Evolutionary conservation across 1,140 invertebrate genomes (phyloP).

Genomic region (Spodoptera frugiperda): DNA sequence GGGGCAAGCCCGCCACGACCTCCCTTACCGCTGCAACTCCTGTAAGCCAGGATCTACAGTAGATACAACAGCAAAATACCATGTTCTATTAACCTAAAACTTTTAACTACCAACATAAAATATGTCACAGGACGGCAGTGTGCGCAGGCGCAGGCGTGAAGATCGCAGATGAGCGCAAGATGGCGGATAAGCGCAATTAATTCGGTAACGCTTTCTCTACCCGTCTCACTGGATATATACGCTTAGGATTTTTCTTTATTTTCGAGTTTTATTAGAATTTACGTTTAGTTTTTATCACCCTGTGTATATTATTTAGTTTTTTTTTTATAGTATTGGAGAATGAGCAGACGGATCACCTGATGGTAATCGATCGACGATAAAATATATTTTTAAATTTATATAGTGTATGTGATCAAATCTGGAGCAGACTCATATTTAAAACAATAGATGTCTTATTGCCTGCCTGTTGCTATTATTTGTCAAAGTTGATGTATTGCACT

Average conservation of each 20-base stretch:
- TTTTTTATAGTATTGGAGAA: neutral
- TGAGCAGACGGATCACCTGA: too few species aligned
- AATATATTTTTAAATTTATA: too few species aligned
- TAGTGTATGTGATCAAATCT: too few species aligned
- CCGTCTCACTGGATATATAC: constrained; percentile 12
- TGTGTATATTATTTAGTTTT: neutral
- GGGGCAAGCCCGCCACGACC: too few species aligned
- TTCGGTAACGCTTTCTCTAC: constrained; percentile 75
- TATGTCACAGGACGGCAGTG: constrained; percentile 31
- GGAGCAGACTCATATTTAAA: too few species aligned
- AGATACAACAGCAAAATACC: too few species aligned
- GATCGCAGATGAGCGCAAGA: constrained; percentile 58
- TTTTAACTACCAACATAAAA: constrained; percentile 30
- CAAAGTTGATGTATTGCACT: too few species aligned
- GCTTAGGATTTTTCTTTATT: constrained; percentile 13
- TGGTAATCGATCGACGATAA: too few species aligned
- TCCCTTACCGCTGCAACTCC: too few species aligned
- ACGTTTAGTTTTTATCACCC: neutral
- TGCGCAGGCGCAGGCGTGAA: constrained; percentile 58
- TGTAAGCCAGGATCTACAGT: too few species aligned
- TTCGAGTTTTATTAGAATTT: constrained; percentile 3
- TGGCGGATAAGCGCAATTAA: constrained; percentile 67
- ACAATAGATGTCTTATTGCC: too few species aligned
- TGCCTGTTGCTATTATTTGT: too few species aligned
- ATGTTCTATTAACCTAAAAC: neutral